Evolutionary conservation across 2,797 vertebrate genomes (phyloP).

Genomic region (Pipistrellus pipistrellus): DNA sequence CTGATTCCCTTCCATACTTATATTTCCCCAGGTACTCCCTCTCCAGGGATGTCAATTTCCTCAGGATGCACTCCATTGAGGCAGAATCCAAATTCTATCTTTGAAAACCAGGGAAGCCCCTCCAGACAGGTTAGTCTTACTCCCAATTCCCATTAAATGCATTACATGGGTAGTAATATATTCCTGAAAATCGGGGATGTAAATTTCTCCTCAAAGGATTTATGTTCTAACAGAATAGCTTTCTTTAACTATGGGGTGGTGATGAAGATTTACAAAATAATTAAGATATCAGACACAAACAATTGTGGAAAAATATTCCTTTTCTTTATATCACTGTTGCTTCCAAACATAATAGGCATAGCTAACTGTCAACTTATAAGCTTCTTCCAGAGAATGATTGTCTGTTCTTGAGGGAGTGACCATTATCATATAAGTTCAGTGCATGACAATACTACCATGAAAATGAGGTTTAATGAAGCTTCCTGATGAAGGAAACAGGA

Average conservation of each 20-base stretch:
- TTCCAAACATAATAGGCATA: background rate
- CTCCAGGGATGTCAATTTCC: background rate
- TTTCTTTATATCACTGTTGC: too few relatives aligned
- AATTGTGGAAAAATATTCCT: background rate
- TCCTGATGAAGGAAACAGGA: background rate
- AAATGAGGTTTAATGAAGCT: background rate
- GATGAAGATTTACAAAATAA: background rate
- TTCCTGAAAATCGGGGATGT: background rate
- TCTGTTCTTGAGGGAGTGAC: background rate
- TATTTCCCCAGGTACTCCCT: background rate
- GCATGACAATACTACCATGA: background rate
- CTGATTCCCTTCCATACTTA: background rate
- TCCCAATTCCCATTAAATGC: background rate
- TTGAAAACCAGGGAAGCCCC: background rate
- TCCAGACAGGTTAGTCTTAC: background rate
- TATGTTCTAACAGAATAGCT: background rate
- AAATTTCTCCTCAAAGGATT: background rate
- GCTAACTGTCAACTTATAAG: background rate
- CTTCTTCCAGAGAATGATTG: background rate
- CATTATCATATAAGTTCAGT: background rate
- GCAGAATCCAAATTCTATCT: background rate
- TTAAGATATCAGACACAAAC: background rate
- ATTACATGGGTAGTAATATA: background rate
- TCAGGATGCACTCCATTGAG: background rate
- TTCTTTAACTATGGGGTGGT: background rate